Evolutionary conservation across 2,113 vertebrate species (phyloP), one percentile per base, ranked within the genome.

Genomic region (Tretioscincus oriximinensis): DNA sequence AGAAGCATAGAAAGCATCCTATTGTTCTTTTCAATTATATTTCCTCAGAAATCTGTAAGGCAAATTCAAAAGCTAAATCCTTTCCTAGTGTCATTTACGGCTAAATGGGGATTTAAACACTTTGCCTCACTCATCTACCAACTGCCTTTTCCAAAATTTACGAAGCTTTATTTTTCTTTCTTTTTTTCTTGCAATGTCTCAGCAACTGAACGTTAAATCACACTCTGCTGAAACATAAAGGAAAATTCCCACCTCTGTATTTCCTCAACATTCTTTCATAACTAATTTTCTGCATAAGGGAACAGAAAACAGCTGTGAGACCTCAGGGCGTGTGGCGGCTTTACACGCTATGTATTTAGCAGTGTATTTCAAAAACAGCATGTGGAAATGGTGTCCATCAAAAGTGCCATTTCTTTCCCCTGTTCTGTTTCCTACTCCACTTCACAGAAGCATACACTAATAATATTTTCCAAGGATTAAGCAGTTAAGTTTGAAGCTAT

Each of bases 261-360:
- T 80, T 80, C 61, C 61, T 26, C 26, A 65, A 12, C 45, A 31
- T 45, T 28, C 47, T 64, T 54, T 73, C n/a, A 29, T 35, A 41
- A 24, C 29, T 70, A 14, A 70, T 80, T 64, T 64, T 73, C 61
- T 80, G 22, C 31, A 66, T 54, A 51, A 73, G 47, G 60, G 51
- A 80, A 73, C 12, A 73, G 26, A 80, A 41, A 80, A 54, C 61
- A 65, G 45, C 60, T 80, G 28, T 18, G 22, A 80, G 31, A 80
- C 70, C 70, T 65, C 65, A 80, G 45, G 63, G 70, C 22, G 51
- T 12, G 49, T 31, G 45, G 45, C 69, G 65, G 45, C n/a, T 73
- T 51, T 29, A 65, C 22, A 73, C 22, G 29, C 61, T 65, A 73
- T 73, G 70, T 29, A 41, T 73, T 51, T 47, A 21, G 28, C 41